phyloP scores from a whole-genome alignment of 2,113 vertebrate genomes.

The Tupaia tana region DNA sequence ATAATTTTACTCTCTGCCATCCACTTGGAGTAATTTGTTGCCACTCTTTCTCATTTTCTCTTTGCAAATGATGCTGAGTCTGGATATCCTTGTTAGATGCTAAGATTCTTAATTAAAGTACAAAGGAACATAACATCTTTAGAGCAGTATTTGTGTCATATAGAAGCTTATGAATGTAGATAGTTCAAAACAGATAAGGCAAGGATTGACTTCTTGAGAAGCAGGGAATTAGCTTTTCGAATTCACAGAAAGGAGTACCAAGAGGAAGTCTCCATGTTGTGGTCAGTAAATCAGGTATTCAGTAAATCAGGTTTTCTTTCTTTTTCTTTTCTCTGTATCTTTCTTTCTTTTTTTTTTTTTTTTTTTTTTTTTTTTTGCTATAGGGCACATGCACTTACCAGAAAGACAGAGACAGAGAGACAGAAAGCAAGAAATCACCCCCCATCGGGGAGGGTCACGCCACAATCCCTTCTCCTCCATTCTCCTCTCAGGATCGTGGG shows the following conservation, averaged over 20 bases:
- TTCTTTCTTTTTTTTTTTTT: too few relatives aligned
- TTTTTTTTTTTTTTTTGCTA: too few relatives aligned
- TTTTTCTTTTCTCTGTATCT: too few relatives aligned
- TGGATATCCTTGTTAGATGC: background rate
- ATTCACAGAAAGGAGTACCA: background rate
- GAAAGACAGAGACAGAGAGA: too few relatives aligned
- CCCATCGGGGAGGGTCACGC: too few relatives aligned
- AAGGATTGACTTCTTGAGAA: background rate
- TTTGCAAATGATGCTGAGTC: constrained; percentile 10
- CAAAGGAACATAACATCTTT: background rate
- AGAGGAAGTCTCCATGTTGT: background rate
- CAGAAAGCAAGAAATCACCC: too few relatives aligned
- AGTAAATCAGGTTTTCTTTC: background rate
- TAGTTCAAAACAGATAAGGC: background rate
- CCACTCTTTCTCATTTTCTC: background rate
- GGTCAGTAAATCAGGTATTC: background rate
- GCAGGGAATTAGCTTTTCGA: background rate
- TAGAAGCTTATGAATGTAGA: background rate
- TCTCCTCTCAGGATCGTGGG: too few relatives aligned
- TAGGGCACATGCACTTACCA: too few relatives aligned
- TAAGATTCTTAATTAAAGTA: constrained; percentile 56
- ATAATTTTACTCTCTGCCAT: constrained; percentile 33
- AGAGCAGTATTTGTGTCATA: background rate
- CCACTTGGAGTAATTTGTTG: constrained; percentile 1
- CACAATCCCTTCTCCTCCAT: too few relatives aligned